These are phyloP conservation scores for Phaedon cochleariae DNA, from an alignment of 2,888 invertebrate species.

Conservation along the genomic window DNA sequence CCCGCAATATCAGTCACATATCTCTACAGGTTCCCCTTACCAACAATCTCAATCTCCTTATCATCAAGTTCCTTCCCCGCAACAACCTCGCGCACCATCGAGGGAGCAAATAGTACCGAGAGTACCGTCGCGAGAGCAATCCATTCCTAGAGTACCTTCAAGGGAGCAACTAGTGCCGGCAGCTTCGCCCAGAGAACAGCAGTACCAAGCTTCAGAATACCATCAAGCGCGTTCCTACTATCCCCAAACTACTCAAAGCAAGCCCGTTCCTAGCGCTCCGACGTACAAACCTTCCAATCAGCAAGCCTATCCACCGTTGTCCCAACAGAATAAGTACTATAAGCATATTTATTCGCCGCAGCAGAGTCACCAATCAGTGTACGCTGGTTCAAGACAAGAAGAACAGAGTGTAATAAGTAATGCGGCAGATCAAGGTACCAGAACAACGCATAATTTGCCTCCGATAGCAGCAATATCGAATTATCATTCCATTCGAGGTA, in stretches of 20 bases:
- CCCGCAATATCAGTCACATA: slow-evolving; percentile 46
- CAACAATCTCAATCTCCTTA: slow-evolving; percentile 37
- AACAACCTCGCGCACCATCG: slow-evolving; percentile 37
- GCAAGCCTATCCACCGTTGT: slow-evolving; percentile 26
- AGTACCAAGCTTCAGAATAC: slow-evolving; percentile 38
- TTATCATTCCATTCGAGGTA: slow-evolving; percentile 62
- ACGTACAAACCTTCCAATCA: slow-evolving; percentile 36
- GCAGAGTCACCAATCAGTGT: slow-evolving; percentile 31
- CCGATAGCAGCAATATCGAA: slow-evolving; percentile 65
- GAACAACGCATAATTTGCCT: slow-evolving; percentile 64
- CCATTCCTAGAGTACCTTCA: slow-evolving; percentile 34
- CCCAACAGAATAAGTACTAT: slow-evolving; percentile 34
- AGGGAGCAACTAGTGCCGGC: slow-evolving; percentile 40
- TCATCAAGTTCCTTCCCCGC: slow-evolving; percentile 32
- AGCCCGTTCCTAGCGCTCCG: slow-evolving; percentile 36
- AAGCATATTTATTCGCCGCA: slow-evolving; percentile 42
- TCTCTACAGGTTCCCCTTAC: slow-evolving; percentile 33
- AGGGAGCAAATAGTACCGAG: slow-evolving; percentile 41
- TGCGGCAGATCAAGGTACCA: slow-evolving; percentile 45
- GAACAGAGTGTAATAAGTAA: slow-evolving; percentile 24
- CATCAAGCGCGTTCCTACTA: slow-evolving; percentile 48
- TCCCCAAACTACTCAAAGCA: slow-evolving; percentile 44
- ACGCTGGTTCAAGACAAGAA: slow-evolving; percentile 33
- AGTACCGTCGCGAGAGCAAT: slow-evolving; percentile 38
- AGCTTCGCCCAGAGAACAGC: slow-evolving; percentile 41